Percentiles rank a stretch among this genome's conserved stretches.
Conservation (phyloP, 2,113 vertebrate species). For the Apteryx owenii region DNA sequence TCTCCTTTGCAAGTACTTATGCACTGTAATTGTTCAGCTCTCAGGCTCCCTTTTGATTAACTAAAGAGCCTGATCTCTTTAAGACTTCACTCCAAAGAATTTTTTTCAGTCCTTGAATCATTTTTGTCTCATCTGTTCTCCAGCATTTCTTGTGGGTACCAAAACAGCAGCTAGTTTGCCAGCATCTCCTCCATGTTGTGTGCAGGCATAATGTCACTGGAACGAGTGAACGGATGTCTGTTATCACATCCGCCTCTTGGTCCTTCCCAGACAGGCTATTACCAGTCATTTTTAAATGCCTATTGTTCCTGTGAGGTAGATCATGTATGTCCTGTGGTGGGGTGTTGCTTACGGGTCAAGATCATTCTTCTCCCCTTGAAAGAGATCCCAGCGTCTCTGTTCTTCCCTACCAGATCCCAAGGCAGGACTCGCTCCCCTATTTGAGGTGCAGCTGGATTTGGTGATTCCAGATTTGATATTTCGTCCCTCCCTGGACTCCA, state of each 20-base stretch:
- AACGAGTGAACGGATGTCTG: not conserved
- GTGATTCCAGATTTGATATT: constrained; percentile 87
- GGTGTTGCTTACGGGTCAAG: not conserved
- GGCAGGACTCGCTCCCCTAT: constrained; percentile 79
- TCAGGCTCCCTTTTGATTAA: constrained; percentile 7
- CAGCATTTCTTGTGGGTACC: not conserved
- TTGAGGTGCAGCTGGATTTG: constrained; percentile 88
- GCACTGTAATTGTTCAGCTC: not conserved
- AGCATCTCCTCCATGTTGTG: not conserved
- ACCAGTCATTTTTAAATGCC: not conserved
- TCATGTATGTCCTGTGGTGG: rapidly evolving
- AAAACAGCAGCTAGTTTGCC: not conserved
- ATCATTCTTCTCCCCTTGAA: not conserved
- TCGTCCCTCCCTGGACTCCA: constrained; percentile 85
- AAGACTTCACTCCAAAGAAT: not conserved
- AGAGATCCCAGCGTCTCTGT: not conserved
- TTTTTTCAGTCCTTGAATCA: not conserved
- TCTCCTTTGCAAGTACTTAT: not conserved
- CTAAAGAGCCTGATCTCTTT: not conserved
- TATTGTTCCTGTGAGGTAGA: not conserved
- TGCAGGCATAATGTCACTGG: not conserved
- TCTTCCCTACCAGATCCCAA: constrained; percentile 76
- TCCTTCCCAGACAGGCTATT: not conserved
- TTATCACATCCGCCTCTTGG: not conserved
- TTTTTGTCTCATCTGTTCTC: not conserved